A percentile compares a stretch with the other conserved stretches of the same genome.
Conservation (phyloP, 2,797 vertebrate genomes). For the Pseudochromis fuscus region DNA sequence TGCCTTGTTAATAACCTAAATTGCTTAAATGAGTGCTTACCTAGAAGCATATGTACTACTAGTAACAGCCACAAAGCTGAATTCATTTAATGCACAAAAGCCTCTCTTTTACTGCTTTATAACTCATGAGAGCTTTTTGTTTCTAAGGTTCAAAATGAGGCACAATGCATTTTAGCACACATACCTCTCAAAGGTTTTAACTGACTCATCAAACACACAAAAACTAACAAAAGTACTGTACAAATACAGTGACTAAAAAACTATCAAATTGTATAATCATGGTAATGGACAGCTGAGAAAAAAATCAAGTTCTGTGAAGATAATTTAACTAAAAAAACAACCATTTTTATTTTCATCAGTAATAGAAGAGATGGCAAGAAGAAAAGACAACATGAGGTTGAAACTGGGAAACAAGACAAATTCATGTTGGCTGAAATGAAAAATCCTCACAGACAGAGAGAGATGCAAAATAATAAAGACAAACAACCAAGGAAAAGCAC, state of each 20-base stretch:
- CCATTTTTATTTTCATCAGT: slow-evolving; percentile 37
- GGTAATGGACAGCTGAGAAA: neutral
- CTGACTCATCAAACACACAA: neutral
- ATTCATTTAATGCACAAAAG: neutral
- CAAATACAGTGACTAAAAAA: neutral
- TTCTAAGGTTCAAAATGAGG: neutral
- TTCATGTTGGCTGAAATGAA: slow-evolving; percentile 33
- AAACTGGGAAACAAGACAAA: slow-evolving; percentile 35
- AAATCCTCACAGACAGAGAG: neutral
- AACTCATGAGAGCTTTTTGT: neutral
- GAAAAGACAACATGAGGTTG: slow-evolving; percentile 24
- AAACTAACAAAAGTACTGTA: neutral
- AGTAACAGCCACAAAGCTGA: neutral
- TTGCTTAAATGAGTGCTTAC: neutral
- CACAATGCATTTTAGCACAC: neutral
- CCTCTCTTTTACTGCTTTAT: neutral
- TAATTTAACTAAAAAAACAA: slow-evolving; percentile 20
- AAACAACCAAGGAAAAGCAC: neutral
- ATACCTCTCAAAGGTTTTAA: neutral
- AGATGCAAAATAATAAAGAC: neutral
- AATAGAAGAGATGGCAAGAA: slow-evolving; percentile 33
- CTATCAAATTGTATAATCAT: neutral
- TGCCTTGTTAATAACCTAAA: neutral
- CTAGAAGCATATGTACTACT: neutral
- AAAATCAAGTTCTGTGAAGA: neutral